These are phyloP conservation scores for Aviceda subcristata DNA, from an alignment of 2,113 vertebrate species.

Conservation along the genomic window DNA sequence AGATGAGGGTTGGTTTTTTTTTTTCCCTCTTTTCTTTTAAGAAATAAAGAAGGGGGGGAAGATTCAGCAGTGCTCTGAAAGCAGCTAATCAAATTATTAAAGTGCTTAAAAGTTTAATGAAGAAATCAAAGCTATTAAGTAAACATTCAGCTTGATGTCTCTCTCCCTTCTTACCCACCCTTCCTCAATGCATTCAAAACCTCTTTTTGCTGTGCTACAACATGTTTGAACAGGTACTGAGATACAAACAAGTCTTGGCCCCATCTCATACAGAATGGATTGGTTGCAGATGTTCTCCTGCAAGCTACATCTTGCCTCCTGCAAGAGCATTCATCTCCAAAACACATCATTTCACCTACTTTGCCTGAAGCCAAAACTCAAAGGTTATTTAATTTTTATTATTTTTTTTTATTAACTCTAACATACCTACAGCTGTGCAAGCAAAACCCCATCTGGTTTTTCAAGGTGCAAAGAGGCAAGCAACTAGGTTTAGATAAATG, in stretches of 20 bases:
- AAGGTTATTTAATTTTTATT: constrained; percentile 67
- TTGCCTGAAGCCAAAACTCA: constrained; percentile 83
- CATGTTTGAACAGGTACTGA: constrained; percentile 87
- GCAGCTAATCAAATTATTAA: constrained; percentile 37
- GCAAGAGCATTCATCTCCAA: constrained; percentile 89
- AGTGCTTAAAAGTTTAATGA: constrained; percentile 25
- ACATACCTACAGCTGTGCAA: constrained; percentile 56
- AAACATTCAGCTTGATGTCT: constrained; percentile 51
- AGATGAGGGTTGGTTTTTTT: neutral
- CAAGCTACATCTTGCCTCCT: constrained; percentile 94
- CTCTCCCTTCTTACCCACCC: constrained; percentile 68
- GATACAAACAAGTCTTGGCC: constrained; percentile 96
- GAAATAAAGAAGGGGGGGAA: neutral
- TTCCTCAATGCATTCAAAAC: constrained; percentile 74
- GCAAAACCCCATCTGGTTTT: constrained; percentile 21
- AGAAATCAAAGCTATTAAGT: constrained; percentile 61
- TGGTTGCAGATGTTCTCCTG: constrained; percentile 93
- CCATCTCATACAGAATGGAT: constrained; percentile 88
- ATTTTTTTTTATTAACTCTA: constrained; percentile 59
- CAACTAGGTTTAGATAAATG: constrained; percentile 1
- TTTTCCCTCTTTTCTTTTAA: neutral
- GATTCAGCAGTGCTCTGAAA: neutral
- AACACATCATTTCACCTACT: constrained; percentile 81
- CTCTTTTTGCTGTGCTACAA: constrained; percentile 76
- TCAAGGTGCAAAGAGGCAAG: neutral